These are phyloP conservation scores for Pseudorasbora parva DNA, from an alignment of 2,113 vertebrate species.

Conservation along the genomic window DNA sequence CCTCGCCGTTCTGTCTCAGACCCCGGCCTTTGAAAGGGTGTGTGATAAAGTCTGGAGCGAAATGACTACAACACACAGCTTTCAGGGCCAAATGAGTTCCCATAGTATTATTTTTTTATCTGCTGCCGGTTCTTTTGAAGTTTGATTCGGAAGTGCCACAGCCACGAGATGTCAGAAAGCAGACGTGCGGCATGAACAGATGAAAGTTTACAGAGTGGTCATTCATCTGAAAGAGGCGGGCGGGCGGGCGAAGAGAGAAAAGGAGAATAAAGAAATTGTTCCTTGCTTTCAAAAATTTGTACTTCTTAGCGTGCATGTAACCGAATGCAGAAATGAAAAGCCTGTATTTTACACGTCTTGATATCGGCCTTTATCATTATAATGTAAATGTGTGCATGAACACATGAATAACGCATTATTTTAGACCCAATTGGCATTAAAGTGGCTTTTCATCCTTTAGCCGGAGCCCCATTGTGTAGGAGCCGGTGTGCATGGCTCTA, in stretches of 20 bases:
- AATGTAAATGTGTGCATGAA: slow-evolving; percentile 57
- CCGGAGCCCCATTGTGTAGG: slow-evolving; percentile 83
- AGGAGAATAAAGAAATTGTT: slow-evolving; percentile 33
- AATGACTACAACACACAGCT: slow-evolving; percentile 62
- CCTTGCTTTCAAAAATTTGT: slow-evolving; percentile 11
- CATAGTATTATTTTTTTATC: slow-evolving; percentile 54
- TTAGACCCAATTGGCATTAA: slow-evolving; percentile 85
- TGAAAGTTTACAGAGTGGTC: slow-evolving; percentile 62
- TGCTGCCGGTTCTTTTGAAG: slow-evolving; percentile 60
- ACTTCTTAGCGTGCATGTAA: slow-evolving; percentile 23
- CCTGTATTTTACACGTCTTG: slow-evolving; percentile 78
- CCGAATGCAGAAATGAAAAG: slow-evolving; percentile 36
- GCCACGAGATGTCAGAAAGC: slow-evolving; percentile 53
- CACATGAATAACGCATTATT: slow-evolving; percentile 67
- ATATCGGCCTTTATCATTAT: slow-evolving; percentile 46
- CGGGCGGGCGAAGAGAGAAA: background rate
- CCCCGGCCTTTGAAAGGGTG: slow-evolving; percentile 49
- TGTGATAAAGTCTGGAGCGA: slow-evolving; percentile 57
- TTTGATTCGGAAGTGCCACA: slow-evolving; percentile 49
- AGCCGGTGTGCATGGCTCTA: slow-evolving; percentile 87
- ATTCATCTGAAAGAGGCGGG: slow-evolving; percentile 53
- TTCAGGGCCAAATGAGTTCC: slow-evolving; percentile 59
- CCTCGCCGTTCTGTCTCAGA: slow-evolving; percentile 40
- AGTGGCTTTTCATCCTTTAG: slow-evolving; percentile 78
- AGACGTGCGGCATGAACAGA: slow-evolving; percentile 59